phyloP scores from a whole-genome alignment of 2,797 vertebrate genomes.

The Diglossa cyanea region DNA sequence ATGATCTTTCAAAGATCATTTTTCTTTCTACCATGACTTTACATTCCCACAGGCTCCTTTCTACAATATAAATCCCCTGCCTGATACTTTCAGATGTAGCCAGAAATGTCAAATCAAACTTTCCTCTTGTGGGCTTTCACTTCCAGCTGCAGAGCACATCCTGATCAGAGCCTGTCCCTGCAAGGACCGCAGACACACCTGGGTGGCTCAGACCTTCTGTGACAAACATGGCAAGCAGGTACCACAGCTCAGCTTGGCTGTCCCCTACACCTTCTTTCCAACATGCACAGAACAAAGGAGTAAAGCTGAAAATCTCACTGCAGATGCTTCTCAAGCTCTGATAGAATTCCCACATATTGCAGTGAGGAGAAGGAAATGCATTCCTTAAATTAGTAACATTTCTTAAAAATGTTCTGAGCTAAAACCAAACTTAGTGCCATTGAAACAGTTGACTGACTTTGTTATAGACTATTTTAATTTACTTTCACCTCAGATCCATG shows the following conservation, averaged over 20 bases:
- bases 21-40: neutral
- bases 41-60: neutral
- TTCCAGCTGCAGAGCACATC: neutral
- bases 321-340: neutral
- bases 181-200: neutral
- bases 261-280: neutral
- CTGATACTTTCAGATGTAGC: neutral
- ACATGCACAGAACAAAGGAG: neutral
- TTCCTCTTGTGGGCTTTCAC: neutral
- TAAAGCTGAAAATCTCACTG: neutral
- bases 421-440: neutral
- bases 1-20: no score
- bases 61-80: neutral
- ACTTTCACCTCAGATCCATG: neutral
- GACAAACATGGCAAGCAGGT: neutral
- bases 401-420: neutral
- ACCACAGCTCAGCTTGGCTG: neutral
- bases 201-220: neutral
- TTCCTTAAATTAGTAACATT: neutral
- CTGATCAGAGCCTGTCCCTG: neutral
- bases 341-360: neutral
- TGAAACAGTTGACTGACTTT: neutral
- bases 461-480: neutral
- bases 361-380: accelerated
- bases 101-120: neutral